Conservation (phyloP, 2,113 vertebrate species). For the Condylura cristata region DNA sequence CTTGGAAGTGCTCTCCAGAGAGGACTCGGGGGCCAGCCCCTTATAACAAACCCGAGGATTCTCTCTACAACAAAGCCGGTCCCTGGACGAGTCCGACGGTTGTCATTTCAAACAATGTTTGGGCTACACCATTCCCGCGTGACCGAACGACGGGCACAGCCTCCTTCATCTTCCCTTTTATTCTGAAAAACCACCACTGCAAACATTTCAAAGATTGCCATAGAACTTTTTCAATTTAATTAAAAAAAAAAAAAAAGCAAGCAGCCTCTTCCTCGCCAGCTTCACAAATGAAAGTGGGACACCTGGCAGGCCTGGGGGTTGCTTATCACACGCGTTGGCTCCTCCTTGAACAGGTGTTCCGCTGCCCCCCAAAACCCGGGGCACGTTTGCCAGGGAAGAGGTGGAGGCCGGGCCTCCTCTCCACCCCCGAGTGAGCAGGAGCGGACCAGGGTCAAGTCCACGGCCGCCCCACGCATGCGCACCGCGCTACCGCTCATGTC, state of each 20-base stretch:
- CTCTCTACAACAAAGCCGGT: slow-evolving; percentile 51
- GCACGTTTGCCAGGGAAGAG: rapidly evolving
- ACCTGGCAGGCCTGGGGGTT: not conserved
- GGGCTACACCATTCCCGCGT: slow-evolving; percentile 34
- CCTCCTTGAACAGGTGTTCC: not conserved
- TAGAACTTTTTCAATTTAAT: slow-evolving; percentile 65
- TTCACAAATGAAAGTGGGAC: slow-evolving; percentile 18
- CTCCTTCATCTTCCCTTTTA: slow-evolving; percentile 69
- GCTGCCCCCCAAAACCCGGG: rapidly evolving
- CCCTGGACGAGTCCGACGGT: not conserved
- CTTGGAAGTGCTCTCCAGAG: slow-evolving; percentile 64
- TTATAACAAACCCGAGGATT: slow-evolving; percentile 42
- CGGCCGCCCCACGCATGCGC: too few relatives aligned
- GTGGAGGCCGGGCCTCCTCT: too few relatives aligned
- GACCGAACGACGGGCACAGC: slow-evolving; percentile 1
- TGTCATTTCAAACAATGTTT: slow-evolving; percentile 62
- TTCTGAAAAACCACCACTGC: slow-evolving; percentile 40
- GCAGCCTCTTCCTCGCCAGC: not conserved
- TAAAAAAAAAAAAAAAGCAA: not conserved
- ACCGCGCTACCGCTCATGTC: not conserved
- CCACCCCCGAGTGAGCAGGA: too few relatives aligned
- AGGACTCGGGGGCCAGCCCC: not conserved
- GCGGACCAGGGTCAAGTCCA: too few relatives aligned
- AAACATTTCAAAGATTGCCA: slow-evolving; percentile 68
- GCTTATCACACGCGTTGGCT: not conserved